A percentile compares a stretch with the other conserved stretches of the same genome.
Evolutionary conservation across 2,113 vertebrate genomes (phyloP).

Genomic region (Scortum barcoo): DNA sequence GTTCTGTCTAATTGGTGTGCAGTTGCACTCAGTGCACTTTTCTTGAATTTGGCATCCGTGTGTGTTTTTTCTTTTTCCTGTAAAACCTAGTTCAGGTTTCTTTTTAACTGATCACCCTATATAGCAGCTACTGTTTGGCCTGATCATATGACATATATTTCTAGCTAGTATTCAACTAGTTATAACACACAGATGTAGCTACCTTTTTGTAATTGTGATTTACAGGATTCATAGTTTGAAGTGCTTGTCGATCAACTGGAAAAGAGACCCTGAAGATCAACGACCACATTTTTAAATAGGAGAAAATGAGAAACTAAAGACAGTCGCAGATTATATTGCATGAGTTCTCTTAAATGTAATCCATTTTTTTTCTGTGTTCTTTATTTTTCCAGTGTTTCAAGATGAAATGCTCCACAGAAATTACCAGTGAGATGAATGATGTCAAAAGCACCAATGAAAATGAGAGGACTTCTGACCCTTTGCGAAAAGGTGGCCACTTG

Average conservation of each 20-base stretch:
- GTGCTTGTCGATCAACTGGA: neutral
- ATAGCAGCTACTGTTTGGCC: neutral
- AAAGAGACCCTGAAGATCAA: neutral
- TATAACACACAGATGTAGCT: neutral
- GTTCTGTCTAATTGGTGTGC: neutral
- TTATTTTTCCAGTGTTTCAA: constrained; percentile 63
- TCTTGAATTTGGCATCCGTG: neutral
- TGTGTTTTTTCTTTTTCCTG: neutral
- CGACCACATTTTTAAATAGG: neutral
- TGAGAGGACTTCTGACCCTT: constrained; percentile 2
- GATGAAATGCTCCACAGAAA: constrained; percentile 23
- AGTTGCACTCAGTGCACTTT: neutral
- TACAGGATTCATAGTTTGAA: neutral
- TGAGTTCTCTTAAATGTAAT: neutral
- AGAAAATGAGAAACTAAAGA: neutral
- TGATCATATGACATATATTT: neutral
- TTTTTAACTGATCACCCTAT: neutral
- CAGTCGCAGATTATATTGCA: neutral
- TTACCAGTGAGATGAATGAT: constrained; percentile 28
- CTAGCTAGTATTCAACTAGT: neutral
- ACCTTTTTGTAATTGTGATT: neutral
- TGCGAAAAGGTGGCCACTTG: neutral
- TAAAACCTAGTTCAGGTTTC: neutral
- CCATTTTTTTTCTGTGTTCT: neutral
- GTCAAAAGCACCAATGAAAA: constrained; percentile 3